Conservation (phyloP, 2,888 invertebrate species). For the Drosophila nr. fundita region DNA sequence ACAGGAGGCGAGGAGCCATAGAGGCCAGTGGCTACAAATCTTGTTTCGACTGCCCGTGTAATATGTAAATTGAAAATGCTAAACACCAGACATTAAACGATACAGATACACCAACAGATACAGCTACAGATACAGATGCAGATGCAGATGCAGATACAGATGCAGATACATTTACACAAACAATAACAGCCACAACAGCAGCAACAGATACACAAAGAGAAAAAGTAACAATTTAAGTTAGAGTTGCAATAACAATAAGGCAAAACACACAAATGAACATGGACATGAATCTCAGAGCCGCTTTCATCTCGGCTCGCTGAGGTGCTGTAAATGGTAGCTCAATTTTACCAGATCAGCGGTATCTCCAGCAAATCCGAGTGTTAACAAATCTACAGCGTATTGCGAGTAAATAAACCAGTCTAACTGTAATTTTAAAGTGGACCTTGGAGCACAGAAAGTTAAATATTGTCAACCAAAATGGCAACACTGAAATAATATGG, state of each 20-base stretch:
- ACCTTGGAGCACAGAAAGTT: background rate
- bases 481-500: background rate
- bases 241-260: constrained; percentile 19
- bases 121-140: constrained; percentile 29
- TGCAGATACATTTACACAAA: background rate
- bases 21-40: constrained; percentile 70
- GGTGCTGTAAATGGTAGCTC: constrained; percentile 12
- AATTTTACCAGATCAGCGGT: background rate
- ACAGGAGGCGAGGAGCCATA: constrained; percentile 17
- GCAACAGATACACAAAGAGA: background rate
- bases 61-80: constrained; percentile 81
- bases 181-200: background rate
- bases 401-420: background rate
- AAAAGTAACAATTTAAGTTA: constrained; percentile 5
- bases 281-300: background rate
- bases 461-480: background rate
- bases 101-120: constrained; percentile 38
- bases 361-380: background rate
- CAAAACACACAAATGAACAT: constrained; percentile 28
- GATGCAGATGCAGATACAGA: constrained; percentile 1
- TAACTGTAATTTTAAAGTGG: background rate
- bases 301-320: background rate
- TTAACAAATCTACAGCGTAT: background rate
- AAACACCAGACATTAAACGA: constrained; percentile 79
- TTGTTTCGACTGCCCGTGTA: constrained; percentile 79